These are phyloP conservation scores for Limnephilus lunatus DNA, from an alignment of 2,888 invertebrate species.

Conservation along the genomic window DNA sequence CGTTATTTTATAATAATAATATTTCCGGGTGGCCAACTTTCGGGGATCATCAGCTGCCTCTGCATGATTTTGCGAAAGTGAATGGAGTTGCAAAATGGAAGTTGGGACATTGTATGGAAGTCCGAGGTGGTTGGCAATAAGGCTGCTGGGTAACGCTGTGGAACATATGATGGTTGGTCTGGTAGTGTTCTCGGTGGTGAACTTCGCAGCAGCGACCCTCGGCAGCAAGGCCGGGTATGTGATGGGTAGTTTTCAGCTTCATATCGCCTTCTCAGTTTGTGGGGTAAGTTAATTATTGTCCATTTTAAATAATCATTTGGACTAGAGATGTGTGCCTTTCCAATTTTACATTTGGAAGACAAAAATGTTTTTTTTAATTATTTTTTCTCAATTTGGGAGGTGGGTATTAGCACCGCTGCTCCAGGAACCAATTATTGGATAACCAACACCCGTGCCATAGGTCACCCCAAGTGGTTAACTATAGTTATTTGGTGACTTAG, in stretches of 20 bases:
- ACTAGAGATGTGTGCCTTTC: not conserved
- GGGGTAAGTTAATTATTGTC: not conserved
- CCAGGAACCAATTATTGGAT: no score
- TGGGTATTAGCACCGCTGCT: no score
- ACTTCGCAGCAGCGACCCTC: not conserved
- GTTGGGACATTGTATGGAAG: not conserved
- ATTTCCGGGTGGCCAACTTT: no score
- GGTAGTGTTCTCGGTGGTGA: constrained; percentile 7
- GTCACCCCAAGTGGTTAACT: no score
- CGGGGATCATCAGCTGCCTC: no score
- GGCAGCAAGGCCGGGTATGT: not conserved
- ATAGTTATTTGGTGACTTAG: no score
- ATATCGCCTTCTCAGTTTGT: not conserved
- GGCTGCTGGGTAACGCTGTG: not conserved
- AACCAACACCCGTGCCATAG: no score
- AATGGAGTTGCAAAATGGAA: not conserved
- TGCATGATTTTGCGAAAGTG: not conserved
- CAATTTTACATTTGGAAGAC: no score
- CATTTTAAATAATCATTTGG: not conserved
- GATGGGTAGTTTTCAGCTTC: not conserved
- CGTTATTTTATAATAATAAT: no score
- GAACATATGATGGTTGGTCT: not conserved
- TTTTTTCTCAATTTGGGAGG: no score
- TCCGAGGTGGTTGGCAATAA: not conserved
- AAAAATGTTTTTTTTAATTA: no score